Evolutionary conservation across 2,113 vertebrate species (phyloP).

Genomic region (Xyliphius kryptos): DNA sequence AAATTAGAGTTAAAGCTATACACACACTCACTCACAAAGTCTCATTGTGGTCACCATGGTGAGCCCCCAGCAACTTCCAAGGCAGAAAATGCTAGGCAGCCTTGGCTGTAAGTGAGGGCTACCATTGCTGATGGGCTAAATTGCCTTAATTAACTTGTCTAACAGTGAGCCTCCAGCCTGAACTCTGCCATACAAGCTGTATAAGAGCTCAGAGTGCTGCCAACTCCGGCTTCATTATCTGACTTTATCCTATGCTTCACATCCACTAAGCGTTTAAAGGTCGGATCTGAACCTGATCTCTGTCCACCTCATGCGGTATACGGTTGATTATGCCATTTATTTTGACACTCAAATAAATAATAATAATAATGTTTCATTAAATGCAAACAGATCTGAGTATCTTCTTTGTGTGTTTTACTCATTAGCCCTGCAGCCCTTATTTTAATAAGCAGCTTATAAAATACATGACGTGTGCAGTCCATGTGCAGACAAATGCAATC

Average conservation of each 20-base stretch:
- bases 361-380: no score
- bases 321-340: no score
- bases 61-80: background rate
- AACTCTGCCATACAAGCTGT: slow-evolving; percentile 42
- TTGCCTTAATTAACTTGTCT: slow-evolving; percentile 63
- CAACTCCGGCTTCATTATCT: slow-evolving; percentile 30
- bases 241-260: background rate
- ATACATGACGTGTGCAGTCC: no score
- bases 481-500: no score
- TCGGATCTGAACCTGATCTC: no score
- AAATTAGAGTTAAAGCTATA: background rate
- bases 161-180: slow-evolving; percentile 53
- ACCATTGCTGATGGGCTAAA: slow-evolving; percentile 56
- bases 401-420: no score
- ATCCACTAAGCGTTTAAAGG: background rate
- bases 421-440: no score
- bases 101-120: slow-evolving; percentile 36
- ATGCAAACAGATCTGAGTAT: no score
- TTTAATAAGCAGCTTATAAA: no score
- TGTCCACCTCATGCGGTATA: no score
- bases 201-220: slow-evolving; percentile 38
- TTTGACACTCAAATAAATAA: no score
- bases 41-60: background rate
- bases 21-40: background rate
- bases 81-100: slow-evolving; percentile 1